Conservation (phyloP, 2,797 vertebrate species). For the Pogonophryne albipinna region DNA sequence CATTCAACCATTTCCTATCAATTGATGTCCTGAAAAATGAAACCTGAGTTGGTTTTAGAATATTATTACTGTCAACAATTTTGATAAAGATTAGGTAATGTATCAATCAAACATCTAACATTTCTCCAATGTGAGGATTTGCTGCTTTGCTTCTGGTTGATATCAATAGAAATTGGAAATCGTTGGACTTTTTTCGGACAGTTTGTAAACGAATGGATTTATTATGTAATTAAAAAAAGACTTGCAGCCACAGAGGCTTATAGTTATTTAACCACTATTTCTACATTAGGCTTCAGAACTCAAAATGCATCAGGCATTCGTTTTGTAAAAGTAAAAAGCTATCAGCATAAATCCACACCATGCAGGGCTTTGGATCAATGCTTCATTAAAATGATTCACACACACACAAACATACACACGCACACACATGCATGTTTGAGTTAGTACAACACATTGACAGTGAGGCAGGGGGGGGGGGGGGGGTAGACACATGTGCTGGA, state of each 20-base stretch:
- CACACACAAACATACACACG: conserved; percentile 9
- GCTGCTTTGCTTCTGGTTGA: neutral
- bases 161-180: neutral
- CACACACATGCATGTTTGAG: conserved; percentile 35
- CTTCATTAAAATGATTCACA: conserved; percentile 15
- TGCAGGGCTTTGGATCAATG: conserved; percentile 22
- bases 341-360: conserved; percentile 27
- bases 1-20: neutral
- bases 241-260: neutral
- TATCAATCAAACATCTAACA: conserved; percentile 5
- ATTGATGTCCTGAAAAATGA: too few species aligned
- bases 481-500: neutral
- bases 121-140: neutral
- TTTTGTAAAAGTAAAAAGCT: neutral
- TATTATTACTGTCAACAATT: too few species aligned
- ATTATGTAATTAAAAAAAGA: neutral
- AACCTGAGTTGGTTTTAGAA: too few species aligned
- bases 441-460: conserved; percentile 19
- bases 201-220: neutral
- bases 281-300: neutral
- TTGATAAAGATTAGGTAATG: neutral
- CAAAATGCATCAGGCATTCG: neutral
- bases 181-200: neutral
- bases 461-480: neutral
- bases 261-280: conserved; percentile 1